Conservation (phyloP, 2,113 vertebrate genomes). For the Chaenocephalus aceratus region DNA sequence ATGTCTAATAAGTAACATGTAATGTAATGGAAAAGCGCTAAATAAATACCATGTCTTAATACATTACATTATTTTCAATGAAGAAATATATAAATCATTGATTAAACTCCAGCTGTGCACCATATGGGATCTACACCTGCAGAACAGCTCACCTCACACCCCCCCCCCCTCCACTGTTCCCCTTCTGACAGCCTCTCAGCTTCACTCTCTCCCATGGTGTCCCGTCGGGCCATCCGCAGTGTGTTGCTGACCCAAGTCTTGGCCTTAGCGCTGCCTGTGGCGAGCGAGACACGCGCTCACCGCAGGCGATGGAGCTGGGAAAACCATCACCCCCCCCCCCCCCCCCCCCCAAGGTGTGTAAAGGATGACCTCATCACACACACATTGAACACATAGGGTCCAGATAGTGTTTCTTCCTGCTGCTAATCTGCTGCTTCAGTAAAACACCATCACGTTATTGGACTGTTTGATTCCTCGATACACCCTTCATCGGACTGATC, state of each 20-base stretch:
- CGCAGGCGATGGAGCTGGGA: conserved; percentile 60
- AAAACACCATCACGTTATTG: background rate
- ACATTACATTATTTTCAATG: conserved; percentile 8
- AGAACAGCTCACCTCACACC: background rate
- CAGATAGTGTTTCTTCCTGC: conserved; percentile 38
- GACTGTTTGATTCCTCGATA: background rate
- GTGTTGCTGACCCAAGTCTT: conserved; percentile 26
- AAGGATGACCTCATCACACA: conserved; percentile 68
- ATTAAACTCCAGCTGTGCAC: background rate
- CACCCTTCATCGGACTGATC: background rate
- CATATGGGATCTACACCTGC: conserved; percentile 14
- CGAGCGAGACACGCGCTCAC: conserved; percentile 41
- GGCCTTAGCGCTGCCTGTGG: conserved; percentile 24
- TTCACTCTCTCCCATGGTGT: background rate
- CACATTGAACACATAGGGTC: conserved; percentile 21
- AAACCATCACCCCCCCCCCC: conserved; percentile 68
- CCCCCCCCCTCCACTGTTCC: background rate
- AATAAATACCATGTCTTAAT: no score
- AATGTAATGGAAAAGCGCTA: no score
- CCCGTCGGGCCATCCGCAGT: conserved; percentile 17
- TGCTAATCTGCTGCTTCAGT: conserved; percentile 25
- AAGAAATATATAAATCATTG: background rate
- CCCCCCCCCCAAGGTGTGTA: conserved; percentile 57
- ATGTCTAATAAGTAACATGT: no score
- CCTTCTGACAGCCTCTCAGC: conserved; percentile 15